Evolutionary conservation across 2,888 invertebrate species (phyloP).

Genomic region (Pachydiplax longipennis): DNA sequence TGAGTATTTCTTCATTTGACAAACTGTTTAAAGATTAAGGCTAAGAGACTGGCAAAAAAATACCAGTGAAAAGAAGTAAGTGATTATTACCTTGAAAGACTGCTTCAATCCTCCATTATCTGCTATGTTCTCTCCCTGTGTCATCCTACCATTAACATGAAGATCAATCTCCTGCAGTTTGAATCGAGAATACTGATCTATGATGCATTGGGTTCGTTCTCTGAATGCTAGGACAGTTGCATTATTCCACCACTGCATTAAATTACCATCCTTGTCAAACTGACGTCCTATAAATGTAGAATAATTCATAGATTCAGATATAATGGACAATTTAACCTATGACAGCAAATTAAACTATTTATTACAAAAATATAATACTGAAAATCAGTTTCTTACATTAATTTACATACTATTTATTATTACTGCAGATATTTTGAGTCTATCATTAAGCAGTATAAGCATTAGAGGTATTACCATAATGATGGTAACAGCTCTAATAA

Average conservation of each 20-base stretch:
- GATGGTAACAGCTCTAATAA: too few species aligned
- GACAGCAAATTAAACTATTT: too few species aligned
- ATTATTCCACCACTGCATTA: slow-evolving; percentile 94
- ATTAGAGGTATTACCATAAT: too few species aligned
- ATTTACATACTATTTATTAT: too few species aligned
- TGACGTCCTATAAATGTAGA: slow-evolving; percentile 71
- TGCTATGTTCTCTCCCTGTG: slow-evolving; percentile 90
- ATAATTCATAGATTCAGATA: not conserved
- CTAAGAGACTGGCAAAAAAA: too few species aligned
- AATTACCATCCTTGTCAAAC: slow-evolving; percentile 88
- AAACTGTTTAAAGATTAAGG: too few species aligned
- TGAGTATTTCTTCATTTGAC: too few species aligned
- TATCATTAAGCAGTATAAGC: too few species aligned
- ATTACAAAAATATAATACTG: too few species aligned
- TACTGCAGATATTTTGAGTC: too few species aligned
- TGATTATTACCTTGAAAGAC: slow-evolving; percentile 73
- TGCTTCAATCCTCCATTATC: slow-evolving; percentile 93
- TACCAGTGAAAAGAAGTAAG: not conserved
- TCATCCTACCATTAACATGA: slow-evolving; percentile 76
- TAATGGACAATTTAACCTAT: too few species aligned
- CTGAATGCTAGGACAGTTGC: slow-evolving; percentile 81
- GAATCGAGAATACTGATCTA: slow-evolving; percentile 86
- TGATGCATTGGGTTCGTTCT: slow-evolving; percentile 82
- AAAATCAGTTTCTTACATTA: too few species aligned
- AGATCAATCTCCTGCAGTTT: slow-evolving; percentile 79